Base-by-base conservation (phyloP, 2,113 vertebrate genomes). In the Larimichthys crocea region DNA sequence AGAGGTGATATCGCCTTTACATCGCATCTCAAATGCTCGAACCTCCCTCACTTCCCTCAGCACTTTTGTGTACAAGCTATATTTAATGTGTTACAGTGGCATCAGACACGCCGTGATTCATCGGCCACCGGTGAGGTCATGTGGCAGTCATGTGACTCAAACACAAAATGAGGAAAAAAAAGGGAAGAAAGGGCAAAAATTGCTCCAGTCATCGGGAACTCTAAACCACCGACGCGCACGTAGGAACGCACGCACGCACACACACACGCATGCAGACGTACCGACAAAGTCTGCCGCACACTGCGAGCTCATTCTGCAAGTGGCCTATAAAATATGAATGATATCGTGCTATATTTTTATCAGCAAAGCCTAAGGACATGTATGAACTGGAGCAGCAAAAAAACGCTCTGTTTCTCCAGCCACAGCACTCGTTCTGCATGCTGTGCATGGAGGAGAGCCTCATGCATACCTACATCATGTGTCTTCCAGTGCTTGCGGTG, bases 281-380 rank as follows among this genome's bases (percentile, higher is more conserved):
- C 67, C 20, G 63, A 66, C 63, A 64, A 55, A 76, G 74, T 44
- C 69, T 16, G 42, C 50, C 10, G 48, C 67, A 11, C n/a, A 57
- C 61, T 42, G 80, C 80, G 77, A 88, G 81, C 90, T 81, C 68
- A 80, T 86, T 91, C 81, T 84, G 90, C 84, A 75, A 90, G 84
- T 87, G 86, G 87, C 86, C 82, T 76, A 86, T 94, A 84, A 93
- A 94, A 93, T 92, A 93, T 92, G 87, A 90, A 94, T 87, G 86
- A 88, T 88, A 83, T 50, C 24, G 84, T 77, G 71, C 83, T 90
- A 77, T 80, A 90, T 91, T 93, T 92, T 92, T 87, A 86, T 83
- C 88, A 83, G 83, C 10, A 0, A 16, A 16, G 85, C 90, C 90
- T 29, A 5, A 84, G 89, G 93, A 91, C 68, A 90, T 56, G 70